Evolutionary conservation across 1,140 invertebrate species (phyloP).

Genomic region (Coptotermes formosanus): DNA sequence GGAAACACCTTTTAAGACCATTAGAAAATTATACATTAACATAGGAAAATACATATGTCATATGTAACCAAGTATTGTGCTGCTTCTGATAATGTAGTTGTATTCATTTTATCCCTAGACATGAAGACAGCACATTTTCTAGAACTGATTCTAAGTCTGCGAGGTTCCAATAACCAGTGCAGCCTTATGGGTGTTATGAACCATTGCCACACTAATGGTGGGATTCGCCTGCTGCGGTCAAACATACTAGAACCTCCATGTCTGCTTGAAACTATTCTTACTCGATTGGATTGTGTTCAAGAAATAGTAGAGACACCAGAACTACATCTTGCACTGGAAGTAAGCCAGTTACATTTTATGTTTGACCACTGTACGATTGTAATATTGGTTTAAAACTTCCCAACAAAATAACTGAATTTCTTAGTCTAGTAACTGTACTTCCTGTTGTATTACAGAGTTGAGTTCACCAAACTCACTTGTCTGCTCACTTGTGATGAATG

Average conservation of each 20-base stretch:
- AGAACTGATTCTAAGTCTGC: conserved; percentile 65
- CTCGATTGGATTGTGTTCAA: conserved; percentile 67
- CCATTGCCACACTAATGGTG: conserved; percentile 74
- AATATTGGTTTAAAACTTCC: too few species aligned
- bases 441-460: too few species aligned
- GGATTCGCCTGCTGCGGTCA: conserved; percentile 71
- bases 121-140: conserved; percentile 66
- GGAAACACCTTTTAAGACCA: too few species aligned
- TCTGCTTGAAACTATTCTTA: conserved; percentile 61
- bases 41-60: too few species aligned
- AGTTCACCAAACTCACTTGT: too few species aligned
- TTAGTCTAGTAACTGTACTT: too few species aligned
- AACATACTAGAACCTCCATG: conserved; percentile 80
- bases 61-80: too few species aligned
- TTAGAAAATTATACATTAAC: too few species aligned
- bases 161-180: conserved; percentile 48
- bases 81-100: background rate
- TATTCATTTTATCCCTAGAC: conserved; percentile 51
- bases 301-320: conserved; percentile 68
- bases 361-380: background rate
- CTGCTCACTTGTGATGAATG: too few species aligned
- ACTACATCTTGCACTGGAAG: conserved; percentile 55
- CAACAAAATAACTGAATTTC: too few species aligned
- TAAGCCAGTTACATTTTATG: conserved; percentile 37
- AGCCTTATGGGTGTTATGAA: conserved; percentile 75